phyloP scores from a whole-genome alignment of 2,113 vertebrate species.

The Pica pica region DNA sequence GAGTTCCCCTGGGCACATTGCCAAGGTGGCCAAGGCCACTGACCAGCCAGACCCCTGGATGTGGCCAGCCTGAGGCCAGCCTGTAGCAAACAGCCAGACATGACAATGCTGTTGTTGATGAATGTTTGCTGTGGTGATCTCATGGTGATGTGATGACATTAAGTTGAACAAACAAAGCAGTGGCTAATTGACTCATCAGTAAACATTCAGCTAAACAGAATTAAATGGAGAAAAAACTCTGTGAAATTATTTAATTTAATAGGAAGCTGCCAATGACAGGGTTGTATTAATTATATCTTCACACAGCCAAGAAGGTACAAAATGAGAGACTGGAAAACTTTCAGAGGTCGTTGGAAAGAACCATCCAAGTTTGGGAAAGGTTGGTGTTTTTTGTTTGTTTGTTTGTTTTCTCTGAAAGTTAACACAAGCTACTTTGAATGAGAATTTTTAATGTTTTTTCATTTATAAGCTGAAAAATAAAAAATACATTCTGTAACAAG shows the following conservation, averaged over 20 bases:
- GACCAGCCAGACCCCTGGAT: neutral
- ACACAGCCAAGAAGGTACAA: neutral
- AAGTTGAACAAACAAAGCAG: conserved; percentile 40
- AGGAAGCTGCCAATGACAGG: neutral
- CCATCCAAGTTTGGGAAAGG: neutral
- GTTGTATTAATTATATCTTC: neutral
- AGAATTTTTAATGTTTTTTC: neutral
- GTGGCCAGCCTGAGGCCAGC: neutral
- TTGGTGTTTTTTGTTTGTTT: neutral
- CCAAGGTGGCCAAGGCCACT: neutral
- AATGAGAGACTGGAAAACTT: neutral
- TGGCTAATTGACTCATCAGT: conserved; percentile 41
- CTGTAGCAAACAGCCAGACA: neutral
- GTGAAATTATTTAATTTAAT: neutral
- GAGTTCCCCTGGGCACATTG: rapidly evolving
- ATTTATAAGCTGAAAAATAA: neutral
- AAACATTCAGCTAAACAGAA: conserved; percentile 30
- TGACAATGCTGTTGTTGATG: neutral
- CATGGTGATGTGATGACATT: conserved; percentile 35
- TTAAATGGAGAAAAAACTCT: conserved; percentile 9
- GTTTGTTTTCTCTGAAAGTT: neutral
- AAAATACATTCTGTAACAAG: neutral
- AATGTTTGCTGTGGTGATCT: conserved; percentile 3
- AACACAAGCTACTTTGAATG: neutral
- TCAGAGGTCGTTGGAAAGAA: neutral